Evolutionary conservation across 2,888 invertebrate species (phyloP), one percentile per base, ranked within the genome.

Genomic region (Lasioglossum morio): DNA sequence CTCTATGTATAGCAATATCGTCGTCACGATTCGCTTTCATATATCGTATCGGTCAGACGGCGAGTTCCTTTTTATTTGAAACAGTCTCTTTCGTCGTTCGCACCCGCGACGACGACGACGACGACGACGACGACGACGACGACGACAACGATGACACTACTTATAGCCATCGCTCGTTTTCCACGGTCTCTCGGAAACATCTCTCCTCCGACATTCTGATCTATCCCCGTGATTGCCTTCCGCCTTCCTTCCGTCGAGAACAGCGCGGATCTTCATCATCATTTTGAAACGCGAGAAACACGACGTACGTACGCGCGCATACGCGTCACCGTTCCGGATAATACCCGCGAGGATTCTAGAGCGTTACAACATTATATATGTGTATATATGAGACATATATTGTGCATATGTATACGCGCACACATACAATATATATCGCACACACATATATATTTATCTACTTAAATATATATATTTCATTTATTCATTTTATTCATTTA

Each of bases 341-440:
- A 82, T 88, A 89, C 90, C 88, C 92, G 93, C 92, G 92, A 92
- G 90, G 88, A 92, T 92, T 93, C 92, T 93, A 92, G 91, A 92
- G 91, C 91, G 91, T 93, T 92, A 92, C 93, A 93, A 93, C 93
- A 93, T 93, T 92, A 90, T 91, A 92, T 90, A 89, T 90, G 89
- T 90, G 89, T 90, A 89, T 90, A 86, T 91, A 85, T 69, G 77
- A 69, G 43, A 77, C 90, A 86, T 88, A 89, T 86, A 53, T 53
- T 46, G 70, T 73, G 48, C 79, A 85, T 87, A 83, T 88, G 75
- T 86, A 86, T 84, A 77, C 72, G 48, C 46, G 34, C 40, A 78
- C 57, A 83, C 83, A 81, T 82, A 74, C 81, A 84, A 87, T 83
- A 83, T 86, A 87, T 85, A 85, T 86, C 37, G 85, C 91, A 91